Percentiles rank a stretch among this genome's conserved stretches.
Evolutionary conservation across 2,113 vertebrate genomes (phyloP).

Genomic region (Cochlearius cochlearius): DNA sequence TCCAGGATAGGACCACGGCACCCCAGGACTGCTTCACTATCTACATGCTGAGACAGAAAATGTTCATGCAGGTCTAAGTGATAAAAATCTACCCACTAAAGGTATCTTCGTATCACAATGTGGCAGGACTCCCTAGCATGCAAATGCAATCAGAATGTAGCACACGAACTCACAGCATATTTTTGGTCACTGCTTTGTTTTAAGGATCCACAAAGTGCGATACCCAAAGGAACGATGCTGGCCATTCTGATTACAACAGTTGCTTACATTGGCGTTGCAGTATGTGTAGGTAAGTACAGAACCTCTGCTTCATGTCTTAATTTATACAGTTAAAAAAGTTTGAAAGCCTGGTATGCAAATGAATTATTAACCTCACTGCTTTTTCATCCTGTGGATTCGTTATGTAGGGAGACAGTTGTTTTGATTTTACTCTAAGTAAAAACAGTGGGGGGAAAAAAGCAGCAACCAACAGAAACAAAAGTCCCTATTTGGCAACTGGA

Average conservation of each 20-base stretch:
- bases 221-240: conserved; percentile 94
- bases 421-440: not conserved
- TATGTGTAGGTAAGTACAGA: conserved; percentile 85
- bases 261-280: conserved; percentile 86
- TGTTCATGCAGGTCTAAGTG: not conserved
- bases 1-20: not conserved
- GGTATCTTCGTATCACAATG: not conserved
- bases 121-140: not conserved
- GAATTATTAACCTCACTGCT: not conserved
- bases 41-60: not conserved
- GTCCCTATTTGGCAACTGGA: not conserved
- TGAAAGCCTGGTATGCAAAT: not conserved
- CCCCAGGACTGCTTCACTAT: not conserved
- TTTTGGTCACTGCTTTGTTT: not conserved
- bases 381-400: not conserved
- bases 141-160: not conserved
- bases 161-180: not conserved
- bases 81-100: not conserved
- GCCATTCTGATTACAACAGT: conserved; percentile 91
- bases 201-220: conserved; percentile 89
- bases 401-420: not conserved
- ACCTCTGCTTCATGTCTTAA: not conserved
- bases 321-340: not conserved
- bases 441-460: not conserved
- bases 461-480: not conserved